A percentile compares a stretch with the other conserved stretches of the same genome.
Evolutionary conservation across 2,888 invertebrate genomes (phyloP).

Genomic region (Tipula helvola): DNA sequence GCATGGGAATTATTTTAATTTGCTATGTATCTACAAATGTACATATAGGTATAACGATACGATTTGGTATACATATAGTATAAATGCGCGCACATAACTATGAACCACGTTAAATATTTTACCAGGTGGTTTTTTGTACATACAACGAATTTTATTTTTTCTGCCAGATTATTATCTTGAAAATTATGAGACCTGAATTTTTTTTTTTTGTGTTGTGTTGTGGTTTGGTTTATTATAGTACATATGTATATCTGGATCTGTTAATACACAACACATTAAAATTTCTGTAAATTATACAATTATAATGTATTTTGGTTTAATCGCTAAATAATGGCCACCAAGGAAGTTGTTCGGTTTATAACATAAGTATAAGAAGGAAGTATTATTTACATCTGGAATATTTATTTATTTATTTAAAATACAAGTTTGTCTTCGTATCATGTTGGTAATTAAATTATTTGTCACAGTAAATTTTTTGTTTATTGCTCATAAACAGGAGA

Average conservation of each 20-base stretch:
- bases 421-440: not conserved
- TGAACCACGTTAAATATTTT: not conserved
- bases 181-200: not conserved
- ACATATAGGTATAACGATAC: not conserved
- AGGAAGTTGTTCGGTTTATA: not conserved
- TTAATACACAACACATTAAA: not conserved
- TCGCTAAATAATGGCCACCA: not conserved
- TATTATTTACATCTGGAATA: not conserved
- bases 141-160: not conserved
- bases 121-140: not conserved
- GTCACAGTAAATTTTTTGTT: not conserved
- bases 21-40: not conserved
- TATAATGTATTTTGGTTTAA: not conserved
- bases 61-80: not conserved
- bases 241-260: not conserved
- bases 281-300: not conserved
- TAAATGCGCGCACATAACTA: not conserved
- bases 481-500: not conserved
- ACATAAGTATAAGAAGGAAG: not conserved
- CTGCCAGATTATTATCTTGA: not conserved
- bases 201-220: not conserved
- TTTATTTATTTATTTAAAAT: not conserved
- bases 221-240: not conserved
- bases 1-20: not conserved
- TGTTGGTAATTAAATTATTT: not conserved